These are phyloP conservation scores for Danaus chrysippus DNA, from an alignment of 2,888 invertebrate genomes.

Conservation along the genomic window DNA sequence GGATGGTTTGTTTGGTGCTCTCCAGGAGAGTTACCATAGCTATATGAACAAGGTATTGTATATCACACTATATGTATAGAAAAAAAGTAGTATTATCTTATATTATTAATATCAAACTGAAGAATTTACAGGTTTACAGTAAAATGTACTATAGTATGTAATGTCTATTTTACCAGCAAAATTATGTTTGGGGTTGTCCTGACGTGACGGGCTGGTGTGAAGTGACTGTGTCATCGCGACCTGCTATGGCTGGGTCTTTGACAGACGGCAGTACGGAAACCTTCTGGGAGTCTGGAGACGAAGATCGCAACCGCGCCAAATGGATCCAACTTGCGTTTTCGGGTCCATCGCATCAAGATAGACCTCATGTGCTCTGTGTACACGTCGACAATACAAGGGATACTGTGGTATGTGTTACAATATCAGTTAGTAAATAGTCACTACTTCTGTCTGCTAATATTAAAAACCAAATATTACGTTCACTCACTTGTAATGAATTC, in stretches of 20 bases:
- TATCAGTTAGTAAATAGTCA: not conserved
- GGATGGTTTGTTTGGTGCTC: constrained; percentile 54
- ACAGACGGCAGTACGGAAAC: constrained; percentile 97
- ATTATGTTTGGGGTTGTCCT: constrained; percentile 81
- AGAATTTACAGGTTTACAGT: not conserved
- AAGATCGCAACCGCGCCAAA: constrained; percentile 95
- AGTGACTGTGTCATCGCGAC: constrained; percentile 94
- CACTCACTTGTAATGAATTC: not conserved
- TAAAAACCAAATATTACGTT: not conserved
- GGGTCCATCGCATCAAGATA: constrained; percentile 67
- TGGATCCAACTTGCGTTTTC: constrained; percentile 81
- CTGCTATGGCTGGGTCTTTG: constrained; percentile 95
- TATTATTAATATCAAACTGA: not conserved
- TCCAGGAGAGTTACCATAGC: constrained; percentile 66
- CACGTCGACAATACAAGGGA: constrained; percentile 97
- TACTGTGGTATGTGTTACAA: constrained; percentile 81
- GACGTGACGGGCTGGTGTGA: constrained; percentile 88
- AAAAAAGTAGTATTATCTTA: constrained; percentile 9
- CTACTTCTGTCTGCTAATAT: not conserved
- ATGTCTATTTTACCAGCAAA: constrained; percentile 42
- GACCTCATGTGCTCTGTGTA: constrained; percentile 87
- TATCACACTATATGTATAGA: constrained; percentile 16
- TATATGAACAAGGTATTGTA: constrained; percentile 33
- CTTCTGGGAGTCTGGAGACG: constrained; percentile 99
- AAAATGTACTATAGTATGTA: not conserved